A percentile compares a stretch with the other conserved stretches of the same genome.
These are phyloP conservation scores for Anastrepha obliqua DNA, from an alignment of 1,140 invertebrate genomes.

Conservation along the genomic window DNA sequence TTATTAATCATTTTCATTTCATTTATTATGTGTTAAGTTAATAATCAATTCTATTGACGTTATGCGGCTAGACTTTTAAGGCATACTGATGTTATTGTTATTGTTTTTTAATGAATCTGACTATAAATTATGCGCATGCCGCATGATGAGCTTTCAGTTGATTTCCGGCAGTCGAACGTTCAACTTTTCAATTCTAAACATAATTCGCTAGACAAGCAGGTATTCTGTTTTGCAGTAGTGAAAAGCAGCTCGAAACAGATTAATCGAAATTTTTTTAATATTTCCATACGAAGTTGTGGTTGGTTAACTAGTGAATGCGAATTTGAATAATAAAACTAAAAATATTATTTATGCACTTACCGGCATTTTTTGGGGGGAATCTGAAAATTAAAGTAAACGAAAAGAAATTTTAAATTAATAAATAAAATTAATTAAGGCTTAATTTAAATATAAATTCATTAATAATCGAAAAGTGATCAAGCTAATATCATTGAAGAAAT, in stretches of 20 bases:
- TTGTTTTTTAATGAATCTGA: conserved; percentile 23
- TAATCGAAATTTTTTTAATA: not conserved
- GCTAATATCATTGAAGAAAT: not conserved
- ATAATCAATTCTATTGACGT: conserved; percentile 50
- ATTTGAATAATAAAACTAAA: not conserved
- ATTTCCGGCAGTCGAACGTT: conserved; percentile 18
- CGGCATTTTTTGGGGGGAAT: not conserved
- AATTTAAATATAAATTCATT: not conserved
- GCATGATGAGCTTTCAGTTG: conserved; percentile 22
- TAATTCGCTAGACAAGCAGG: not conserved
- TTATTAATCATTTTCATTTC: not conserved
- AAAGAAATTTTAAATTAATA: not conserved
- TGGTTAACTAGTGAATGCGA: not conserved
- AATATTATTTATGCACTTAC: not conserved
- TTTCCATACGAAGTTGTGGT: not conserved
- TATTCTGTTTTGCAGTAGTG: not conserved
- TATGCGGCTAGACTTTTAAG: not conserved
- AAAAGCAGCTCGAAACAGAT: not conserved
- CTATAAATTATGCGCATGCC: conserved; percentile 41
- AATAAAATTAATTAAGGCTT: not conserved
- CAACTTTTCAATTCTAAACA: conserved; percentile 35
- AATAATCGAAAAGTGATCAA: no score
- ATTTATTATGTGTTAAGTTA: conserved; percentile 1
- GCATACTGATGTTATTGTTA: not conserved
- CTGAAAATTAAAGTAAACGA: not conserved